A percentile compares a stretch with the other conserved stretches of the same genome.
Evolutionary conservation across 2,113 vertebrate genomes (phyloP).

Genomic region (Rhadina sibilatrix): DNA sequence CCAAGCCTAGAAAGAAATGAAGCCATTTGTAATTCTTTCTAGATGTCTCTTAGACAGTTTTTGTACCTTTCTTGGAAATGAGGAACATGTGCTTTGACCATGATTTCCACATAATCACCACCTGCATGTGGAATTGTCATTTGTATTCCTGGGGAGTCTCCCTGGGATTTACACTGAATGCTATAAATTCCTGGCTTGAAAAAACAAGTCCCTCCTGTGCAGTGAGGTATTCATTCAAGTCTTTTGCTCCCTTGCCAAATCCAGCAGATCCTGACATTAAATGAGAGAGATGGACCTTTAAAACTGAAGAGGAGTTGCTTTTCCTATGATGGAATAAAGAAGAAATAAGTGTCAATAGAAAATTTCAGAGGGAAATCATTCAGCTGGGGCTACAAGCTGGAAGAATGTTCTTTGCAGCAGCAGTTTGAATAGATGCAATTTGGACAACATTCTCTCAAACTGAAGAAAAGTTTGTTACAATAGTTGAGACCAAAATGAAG

Average conservation of each 20-base stretch:
- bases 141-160: not conserved
- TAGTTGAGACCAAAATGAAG: not conserved
- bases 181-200: not conserved
- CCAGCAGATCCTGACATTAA: not conserved
- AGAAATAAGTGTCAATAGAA: not conserved
- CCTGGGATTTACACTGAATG: not conserved
- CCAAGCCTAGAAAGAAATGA: not conserved
- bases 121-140: fast-evolving
- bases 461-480: not conserved
- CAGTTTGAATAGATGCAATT: not conserved
- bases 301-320: not conserved
- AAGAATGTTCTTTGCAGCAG: not conserved
- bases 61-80: not conserved
- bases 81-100: fast-evolving
- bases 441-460: not conserved
- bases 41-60: not conserved
- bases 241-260: not conserved
- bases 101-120: not conserved
- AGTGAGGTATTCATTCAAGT: not conserved
- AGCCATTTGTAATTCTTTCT: not conserved
- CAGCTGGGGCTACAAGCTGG: not conserved
- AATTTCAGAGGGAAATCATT: not conserved
- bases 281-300: not conserved
- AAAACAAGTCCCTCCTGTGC: not conserved
- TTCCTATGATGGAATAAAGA: not conserved